These are phyloP conservation scores for Piprites chloris DNA, from an alignment of 2,113 vertebrate species.

Conservation along the genomic window DNA sequence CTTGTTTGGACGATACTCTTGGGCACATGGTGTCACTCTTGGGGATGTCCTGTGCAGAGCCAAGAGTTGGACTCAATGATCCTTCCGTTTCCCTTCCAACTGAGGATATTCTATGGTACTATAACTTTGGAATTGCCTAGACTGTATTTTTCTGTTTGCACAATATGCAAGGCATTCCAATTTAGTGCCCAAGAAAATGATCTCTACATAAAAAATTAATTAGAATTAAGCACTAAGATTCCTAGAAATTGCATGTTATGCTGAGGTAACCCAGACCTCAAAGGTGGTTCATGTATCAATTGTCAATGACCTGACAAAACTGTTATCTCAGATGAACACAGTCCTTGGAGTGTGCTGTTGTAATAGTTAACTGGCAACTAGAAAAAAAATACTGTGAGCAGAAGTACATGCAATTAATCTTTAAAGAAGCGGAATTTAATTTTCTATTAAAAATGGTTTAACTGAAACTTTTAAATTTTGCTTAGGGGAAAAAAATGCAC, in stretches of 20 bases:
- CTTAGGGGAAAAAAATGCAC: not conserved
- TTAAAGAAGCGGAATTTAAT: not conserved
- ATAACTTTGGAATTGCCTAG: not conserved
- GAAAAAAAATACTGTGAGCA: not conserved
- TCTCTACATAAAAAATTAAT: not conserved
- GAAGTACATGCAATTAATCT: not conserved
- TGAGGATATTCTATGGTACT: not conserved
- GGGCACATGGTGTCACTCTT: not conserved
- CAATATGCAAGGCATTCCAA: not conserved
- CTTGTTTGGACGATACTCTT: not conserved
- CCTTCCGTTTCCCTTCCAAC: not conserved
- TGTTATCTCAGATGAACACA: not conserved
- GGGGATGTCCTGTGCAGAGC: not conserved
- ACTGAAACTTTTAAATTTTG: not conserved
- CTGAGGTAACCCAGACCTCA: not conserved
- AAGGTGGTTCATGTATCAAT: not conserved
- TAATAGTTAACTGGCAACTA: not conserved
- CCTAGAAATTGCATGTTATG: not conserved
- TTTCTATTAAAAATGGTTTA: not conserved
- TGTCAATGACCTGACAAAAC: not conserved
- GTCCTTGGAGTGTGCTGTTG: not conserved
- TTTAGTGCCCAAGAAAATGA: not conserved
- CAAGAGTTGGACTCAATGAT: not conserved
- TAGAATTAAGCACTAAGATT: not conserved
- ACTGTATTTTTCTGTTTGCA: not conserved